Evolutionary conservation across 1,140 invertebrate genomes (phyloP).

Genomic region (Ditylenchus dipsaci): DNA sequence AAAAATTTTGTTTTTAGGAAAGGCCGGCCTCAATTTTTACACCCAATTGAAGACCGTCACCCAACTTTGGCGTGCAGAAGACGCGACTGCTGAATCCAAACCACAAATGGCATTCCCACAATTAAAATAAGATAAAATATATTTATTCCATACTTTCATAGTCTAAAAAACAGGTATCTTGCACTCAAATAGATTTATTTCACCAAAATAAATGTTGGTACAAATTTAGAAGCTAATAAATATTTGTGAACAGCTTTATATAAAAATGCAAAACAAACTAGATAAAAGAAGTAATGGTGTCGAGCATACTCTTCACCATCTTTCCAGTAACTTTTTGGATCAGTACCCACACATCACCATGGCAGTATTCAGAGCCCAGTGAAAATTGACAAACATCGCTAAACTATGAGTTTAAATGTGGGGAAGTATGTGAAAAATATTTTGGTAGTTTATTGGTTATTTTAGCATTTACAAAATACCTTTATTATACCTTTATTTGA

Average conservation of each 20-base stretch:
- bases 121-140: conserved; percentile 43
- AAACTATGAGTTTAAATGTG: background rate
- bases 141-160: too few species aligned
- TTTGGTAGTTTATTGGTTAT: too few species aligned
- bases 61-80: conserved; percentile 83
- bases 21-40: conserved; percentile 92
- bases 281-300: background rate
- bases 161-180: too few species aligned
- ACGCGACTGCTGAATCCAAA: conserved; percentile 49
- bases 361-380: background rate
- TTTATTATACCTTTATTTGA: too few species aligned
- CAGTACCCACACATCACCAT: background rate
- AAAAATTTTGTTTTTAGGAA: conserved; percentile 62
- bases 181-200: too few species aligned
- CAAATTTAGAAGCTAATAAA: too few species aligned
- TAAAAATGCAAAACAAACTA: background rate
- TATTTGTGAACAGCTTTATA: background rate
- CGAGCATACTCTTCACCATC: background rate
- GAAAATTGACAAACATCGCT: background rate
- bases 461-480: too few species aligned
- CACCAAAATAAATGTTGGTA: too few species aligned
- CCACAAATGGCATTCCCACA: conserved; percentile 57
- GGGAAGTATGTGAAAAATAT: too few species aligned
- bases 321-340: background rate
- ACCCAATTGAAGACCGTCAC: conserved; percentile 96